phyloP scores from a whole-genome alignment of 1,140 invertebrate species.

The Ylistrum balloti region DNA sequence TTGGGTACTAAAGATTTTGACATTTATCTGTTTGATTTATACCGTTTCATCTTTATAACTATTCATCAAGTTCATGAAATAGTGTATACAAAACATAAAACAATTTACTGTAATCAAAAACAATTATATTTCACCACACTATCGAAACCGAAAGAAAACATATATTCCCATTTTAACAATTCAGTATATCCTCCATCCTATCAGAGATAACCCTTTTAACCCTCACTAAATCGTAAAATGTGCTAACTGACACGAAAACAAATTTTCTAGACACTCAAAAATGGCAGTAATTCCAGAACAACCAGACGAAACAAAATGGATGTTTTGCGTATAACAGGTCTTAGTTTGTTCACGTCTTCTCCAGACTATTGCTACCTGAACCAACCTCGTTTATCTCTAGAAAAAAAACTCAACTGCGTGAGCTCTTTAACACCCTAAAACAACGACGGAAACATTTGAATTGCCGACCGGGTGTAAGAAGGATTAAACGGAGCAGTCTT shows the following conservation, averaged over 20 bases:
- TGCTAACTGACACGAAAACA: background rate
- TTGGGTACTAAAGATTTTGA: too few species aligned
- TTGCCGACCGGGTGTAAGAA: background rate
- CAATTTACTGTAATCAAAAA: too few species aligned
- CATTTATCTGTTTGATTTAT: too few species aligned
- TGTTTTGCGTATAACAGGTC: background rate
- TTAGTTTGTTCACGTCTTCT: background rate
- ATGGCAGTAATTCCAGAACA: constrained; percentile 11
- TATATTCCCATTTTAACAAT: background rate
- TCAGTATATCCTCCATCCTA: background rate
- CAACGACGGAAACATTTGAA: constrained; percentile 19
- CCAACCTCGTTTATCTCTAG: background rate
- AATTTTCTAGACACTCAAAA: constrained; percentile 40
- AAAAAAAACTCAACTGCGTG: background rate
- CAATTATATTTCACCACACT: too few species aligned
- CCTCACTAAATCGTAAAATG: background rate
- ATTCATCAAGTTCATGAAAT: too few species aligned
- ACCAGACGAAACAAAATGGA: constrained; percentile 34
- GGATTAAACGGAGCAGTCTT: background rate
- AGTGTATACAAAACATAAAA: background rate
- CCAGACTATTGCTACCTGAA: background rate
- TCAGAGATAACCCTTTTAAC: background rate
- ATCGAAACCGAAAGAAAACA: background rate
- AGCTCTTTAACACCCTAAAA: background rate
- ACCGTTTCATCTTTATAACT: too few species aligned